Evolutionary conservation across 2,888 invertebrate genomes (phyloP).

Genomic region (Blera fallax): DNA sequence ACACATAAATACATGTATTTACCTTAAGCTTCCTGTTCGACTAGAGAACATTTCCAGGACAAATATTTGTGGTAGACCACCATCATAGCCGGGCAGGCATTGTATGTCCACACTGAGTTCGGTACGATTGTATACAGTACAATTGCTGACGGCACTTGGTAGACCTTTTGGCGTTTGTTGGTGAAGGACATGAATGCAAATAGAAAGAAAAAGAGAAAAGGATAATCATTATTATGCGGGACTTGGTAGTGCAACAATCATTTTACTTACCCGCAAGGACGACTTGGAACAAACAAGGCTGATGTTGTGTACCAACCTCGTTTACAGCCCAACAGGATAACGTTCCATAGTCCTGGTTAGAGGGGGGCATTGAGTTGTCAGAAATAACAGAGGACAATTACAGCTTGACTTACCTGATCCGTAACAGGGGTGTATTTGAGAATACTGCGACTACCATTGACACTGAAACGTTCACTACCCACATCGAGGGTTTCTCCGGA

Average conservation of each 20-base stretch:
- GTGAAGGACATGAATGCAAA: conserved; percentile 72
- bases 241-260: conserved; percentile 46
- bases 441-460: conserved; percentile 89
- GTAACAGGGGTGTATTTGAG: conserved; percentile 86
- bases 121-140: conserved; percentile 92
- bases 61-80: conserved; percentile 93
- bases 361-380: neutral
- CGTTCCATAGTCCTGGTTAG: conserved; percentile 90
- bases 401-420: conserved; percentile 81
- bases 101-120: conserved; percentile 91
- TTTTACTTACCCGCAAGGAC: conserved; percentile 90
- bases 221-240: conserved; percentile 42
- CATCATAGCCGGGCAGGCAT: conserved; percentile 93
- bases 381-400: conserved; percentile 26
- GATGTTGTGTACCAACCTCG: conserved; percentile 90
- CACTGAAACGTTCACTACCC: conserved; percentile 89
- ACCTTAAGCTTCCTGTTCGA: conserved; percentile 81
- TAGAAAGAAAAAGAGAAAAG: conserved; percentile 11
- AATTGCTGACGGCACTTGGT: conserved; percentile 93
- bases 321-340: conserved; percentile 93
- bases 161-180: conserved; percentile 84
- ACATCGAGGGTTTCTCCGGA: conserved; percentile 94
- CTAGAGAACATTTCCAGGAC: conserved; percentile 88
- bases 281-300: conserved; percentile 94
- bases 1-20: conserved; percentile 75